Evolutionary conservation across 1,140 invertebrate species (phyloP), one percentile per base, ranked within the genome.

Genomic region (Drosophila punjabiensis): DNA sequence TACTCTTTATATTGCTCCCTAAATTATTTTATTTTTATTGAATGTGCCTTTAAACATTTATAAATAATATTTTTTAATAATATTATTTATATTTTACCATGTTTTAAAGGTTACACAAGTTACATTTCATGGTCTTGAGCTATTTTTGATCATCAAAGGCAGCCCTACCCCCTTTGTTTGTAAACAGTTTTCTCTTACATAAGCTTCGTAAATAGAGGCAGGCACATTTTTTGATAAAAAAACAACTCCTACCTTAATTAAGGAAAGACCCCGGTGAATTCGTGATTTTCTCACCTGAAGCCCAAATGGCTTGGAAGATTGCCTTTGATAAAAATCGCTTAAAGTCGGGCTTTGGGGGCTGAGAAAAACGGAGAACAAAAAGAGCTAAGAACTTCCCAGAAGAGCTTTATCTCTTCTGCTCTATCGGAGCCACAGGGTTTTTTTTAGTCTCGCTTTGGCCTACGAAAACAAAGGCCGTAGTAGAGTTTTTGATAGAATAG

Each of bases 351-450:
- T 69, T 56, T 14, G 9, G 64, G 64, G 65, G 14, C 43, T 52
- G 20, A 30, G 68, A 55, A 53, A 45, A 53, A 45, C 13, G 20
- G 24, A 11, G 20, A 37, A 56, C 7, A 63, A 43, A 35, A 28
- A 30, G 5, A 30, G 41, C 65, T 37, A 67, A 55, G 64, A 70
- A 70, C 48, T 70, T 71, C 64, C 50, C 65, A 69, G 68, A 71
- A 71, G 48, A 69, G 64, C 32, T 56, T 71, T 71, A 71, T 71
- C 68, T 69, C 45, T 71, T 56, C 68, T 47, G 64, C 64, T 68
- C 64, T 71, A 71, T 71, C 68, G 64, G 32, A 71, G 65, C 64
- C 50, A 47, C 50, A 71, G 33, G 64, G 68, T 68, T 68, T 67
- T 52, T 68, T 28, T 24, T 24, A n/a, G 35, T 65, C 64, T 68